Base-by-base conservation (phyloP, 2,797 vertebrate species). In the Rhinatrema bivittatum region DNA sequence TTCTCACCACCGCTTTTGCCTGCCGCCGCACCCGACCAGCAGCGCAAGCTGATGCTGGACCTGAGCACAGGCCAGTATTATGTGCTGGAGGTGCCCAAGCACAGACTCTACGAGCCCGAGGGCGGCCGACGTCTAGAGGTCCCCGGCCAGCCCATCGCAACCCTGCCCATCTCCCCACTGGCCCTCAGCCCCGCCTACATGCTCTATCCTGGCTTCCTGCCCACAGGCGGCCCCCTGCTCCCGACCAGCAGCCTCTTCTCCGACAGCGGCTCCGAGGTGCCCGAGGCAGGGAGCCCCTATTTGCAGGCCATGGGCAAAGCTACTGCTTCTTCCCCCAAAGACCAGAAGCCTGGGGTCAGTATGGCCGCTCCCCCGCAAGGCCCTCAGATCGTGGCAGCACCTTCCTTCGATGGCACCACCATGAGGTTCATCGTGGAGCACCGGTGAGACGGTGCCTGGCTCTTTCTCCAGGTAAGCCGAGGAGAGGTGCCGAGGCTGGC, bases 371-470 rank as follows among this genome's bases (percentile, higher is more conserved):
- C 92, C 23, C 91, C 91, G 54, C 42, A 68, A 12, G 93, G 94
- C 56, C 93, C 96, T 1, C 84, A 91, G 48, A 89, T 98, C 49
- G 84, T 98, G 1, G 91, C 93, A 1, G 93, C 93, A 0, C 93
- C 94, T 8, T 97, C 91, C 42, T 98, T 97, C 5, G 94, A 98
- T 2, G 96, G 95, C 46, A 97, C 91, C 46, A 98, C 95, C 34
- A 95, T 98, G 96, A 94, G 95, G 60, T 97, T 98, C 20, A 91
- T 96, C 32, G 90, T 99, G 66, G 96, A 98, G 67, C 96, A 98
- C 73, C 82, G 91, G 78, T 95, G 87, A 90, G 4, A 17, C 20
- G 16, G n/a, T n/a, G n/a, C n/a, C n/a, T n/a, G n/a, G 9, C 16
- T 6, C 3, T 12, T 3, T 22, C 45, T 16, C 13, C 7, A 25